Conservation (phyloP, 2,888 invertebrate species). For the Drepanosiphum platanoidis region DNA sequence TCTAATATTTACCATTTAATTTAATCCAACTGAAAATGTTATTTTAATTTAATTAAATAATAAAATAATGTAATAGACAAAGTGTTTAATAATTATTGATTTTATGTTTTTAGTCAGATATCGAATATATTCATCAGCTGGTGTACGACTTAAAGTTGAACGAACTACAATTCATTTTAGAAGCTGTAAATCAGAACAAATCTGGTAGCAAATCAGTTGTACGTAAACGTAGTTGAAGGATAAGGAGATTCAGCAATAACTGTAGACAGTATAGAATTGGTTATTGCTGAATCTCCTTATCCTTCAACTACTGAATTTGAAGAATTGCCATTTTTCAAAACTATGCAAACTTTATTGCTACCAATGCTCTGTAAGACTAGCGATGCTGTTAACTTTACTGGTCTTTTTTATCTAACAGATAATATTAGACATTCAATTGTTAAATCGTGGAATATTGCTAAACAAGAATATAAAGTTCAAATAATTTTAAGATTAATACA, state of each 20-base stretch:
- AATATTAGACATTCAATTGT: slow-evolving; percentile 38
- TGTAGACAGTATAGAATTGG: no score
- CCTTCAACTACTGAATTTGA: slow-evolving; percentile 7
- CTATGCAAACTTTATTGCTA: slow-evolving; percentile 4
- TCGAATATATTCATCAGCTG: slow-evolving; percentile 52
- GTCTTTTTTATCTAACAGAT: slow-evolving; percentile 39
- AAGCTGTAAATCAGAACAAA: slow-evolving; percentile 40
- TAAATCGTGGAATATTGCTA: slow-evolving; percentile 48
- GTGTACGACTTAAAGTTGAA: slow-evolving; percentile 38
- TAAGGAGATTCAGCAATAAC: no score
- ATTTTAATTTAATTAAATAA: no score
- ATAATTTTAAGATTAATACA: slow-evolving; percentile 51
- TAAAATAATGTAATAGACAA: no score
- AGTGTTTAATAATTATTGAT: no score
- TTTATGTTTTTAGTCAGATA: slow-evolving; percentile 30
- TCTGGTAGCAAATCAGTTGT: slow-evolving; percentile 39
- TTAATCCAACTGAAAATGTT: no score
- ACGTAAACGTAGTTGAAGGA: slow-evolving; percentile 23
- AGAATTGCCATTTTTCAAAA: slow-evolving; percentile 40
- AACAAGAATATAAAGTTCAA: slow-evolving; percentile 55
- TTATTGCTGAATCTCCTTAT: not conserved
- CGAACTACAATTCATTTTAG: slow-evolving; percentile 52
- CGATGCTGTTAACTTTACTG: slow-evolving; percentile 29
- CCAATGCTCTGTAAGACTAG: slow-evolving; percentile 41
- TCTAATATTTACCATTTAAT: no score